Percentiles rank a stretch among this genome's conserved stretches.
Conservation (phyloP, 2,888 invertebrate genomes). For the Ectropis crepuscularia region DNA sequence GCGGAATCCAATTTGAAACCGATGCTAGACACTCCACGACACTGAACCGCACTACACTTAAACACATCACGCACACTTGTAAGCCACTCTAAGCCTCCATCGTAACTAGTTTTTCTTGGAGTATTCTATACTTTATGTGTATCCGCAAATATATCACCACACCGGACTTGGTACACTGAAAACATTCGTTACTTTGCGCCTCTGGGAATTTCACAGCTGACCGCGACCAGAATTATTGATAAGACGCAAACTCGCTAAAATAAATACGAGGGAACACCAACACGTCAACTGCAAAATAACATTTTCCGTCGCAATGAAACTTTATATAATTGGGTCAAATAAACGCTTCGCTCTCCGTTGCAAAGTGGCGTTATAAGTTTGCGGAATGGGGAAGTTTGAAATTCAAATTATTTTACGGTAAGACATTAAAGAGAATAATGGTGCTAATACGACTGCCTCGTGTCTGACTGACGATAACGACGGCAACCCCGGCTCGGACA, state of each 20-base stretch:
- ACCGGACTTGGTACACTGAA: conserved; percentile 9
- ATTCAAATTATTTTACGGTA: conserved; percentile 35
- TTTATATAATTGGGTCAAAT: conserved; percentile 47
- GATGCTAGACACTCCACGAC: conserved; percentile 50
- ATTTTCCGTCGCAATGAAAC: conserved; percentile 39
- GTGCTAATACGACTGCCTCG: conserved; percentile 45
- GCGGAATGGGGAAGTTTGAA: conserved; percentile 32
- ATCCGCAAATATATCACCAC: conserved; percentile 2
- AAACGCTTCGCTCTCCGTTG: conserved; percentile 38
- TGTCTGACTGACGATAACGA: conserved; percentile 59
- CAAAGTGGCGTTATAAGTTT: conserved; percentile 40
- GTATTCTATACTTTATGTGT: conserved; percentile 5
- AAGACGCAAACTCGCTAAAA: conserved; percentile 5
- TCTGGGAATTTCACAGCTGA: conserved; percentile 16
- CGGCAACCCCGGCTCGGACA: conserved; percentile 50
- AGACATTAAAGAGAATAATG: conserved; percentile 30
- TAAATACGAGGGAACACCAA: conserved; percentile 21
- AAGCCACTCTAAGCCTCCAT: conserved; percentile 43
- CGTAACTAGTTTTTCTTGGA: conserved; percentile 19
- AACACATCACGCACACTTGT: conserved; percentile 45
- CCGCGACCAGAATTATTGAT: conserved; percentile 12
- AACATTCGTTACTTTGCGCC: conserved; percentile 12
- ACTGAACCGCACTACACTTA: conserved; percentile 52
- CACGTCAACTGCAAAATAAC: conserved; percentile 41
- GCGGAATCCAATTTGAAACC: conserved; percentile 75